Evolutionary conservation across 1,140 invertebrate species (phyloP).

Genomic region (Drosophila cardini): DNA sequence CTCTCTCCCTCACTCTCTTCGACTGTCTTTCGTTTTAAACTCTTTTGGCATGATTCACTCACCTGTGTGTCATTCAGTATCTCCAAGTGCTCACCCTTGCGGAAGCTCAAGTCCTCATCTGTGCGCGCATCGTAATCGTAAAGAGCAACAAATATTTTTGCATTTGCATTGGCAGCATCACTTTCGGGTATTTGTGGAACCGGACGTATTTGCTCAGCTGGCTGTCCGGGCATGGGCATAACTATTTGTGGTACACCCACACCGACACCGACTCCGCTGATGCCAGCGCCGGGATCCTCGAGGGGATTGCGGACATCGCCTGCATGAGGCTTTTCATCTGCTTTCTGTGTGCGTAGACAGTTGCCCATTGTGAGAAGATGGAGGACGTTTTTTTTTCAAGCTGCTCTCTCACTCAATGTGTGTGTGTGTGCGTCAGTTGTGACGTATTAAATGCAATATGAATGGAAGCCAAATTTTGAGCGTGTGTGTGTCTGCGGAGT

Average conservation of each 20-base stretch:
- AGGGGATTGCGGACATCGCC: constrained; percentile 65
- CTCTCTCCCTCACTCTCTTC: constrained; percentile 3
- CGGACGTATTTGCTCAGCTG: constrained; percentile 80
- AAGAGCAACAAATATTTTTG: constrained; percentile 97
- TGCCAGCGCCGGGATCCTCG: constrained; percentile 66
- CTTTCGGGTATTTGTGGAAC: constrained; percentile 87
- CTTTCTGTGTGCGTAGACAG: constrained; percentile 81
- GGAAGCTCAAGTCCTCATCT: constrained; percentile 98
- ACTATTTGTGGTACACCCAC: constrained; percentile 69
- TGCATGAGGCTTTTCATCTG: constrained; percentile 73
- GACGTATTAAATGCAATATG: constrained; percentile 69
- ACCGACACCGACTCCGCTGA: constrained; percentile 60
- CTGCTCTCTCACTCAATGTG: constrained; percentile 1
- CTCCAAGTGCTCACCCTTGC: constrained; percentile 99
- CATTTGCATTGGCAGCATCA: constrained; percentile 88
- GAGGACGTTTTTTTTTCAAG: neutral
- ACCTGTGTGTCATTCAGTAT: constrained; percentile 98
- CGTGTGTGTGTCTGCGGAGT: constrained; percentile 39
- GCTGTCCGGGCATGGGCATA: constrained; percentile 71
- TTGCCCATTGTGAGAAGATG: constrained; percentile 70
- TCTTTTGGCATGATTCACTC: constrained; percentile 56
- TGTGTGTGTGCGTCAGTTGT: constrained; percentile 32
- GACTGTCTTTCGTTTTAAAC: neutral
- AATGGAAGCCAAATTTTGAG: constrained; percentile 65
- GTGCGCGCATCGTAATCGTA: constrained; percentile 99